Base-by-base conservation (phyloP, 2,113 vertebrate genomes). In the Cygnus buccinator region DNA sequence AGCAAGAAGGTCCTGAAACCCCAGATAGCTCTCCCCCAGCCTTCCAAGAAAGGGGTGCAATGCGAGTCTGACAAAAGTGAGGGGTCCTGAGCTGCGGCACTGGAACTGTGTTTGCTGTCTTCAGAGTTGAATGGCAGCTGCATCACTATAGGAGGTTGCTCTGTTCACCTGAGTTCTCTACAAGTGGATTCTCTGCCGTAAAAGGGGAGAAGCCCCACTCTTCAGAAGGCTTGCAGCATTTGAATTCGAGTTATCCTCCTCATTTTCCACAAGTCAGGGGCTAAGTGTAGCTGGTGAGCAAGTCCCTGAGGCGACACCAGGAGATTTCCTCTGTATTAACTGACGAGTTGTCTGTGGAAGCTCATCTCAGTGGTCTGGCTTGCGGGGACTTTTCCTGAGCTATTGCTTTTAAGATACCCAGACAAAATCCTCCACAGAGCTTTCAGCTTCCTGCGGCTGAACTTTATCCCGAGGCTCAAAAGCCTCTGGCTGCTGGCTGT, bases 181-280 rank as follows among this genome's bases (percentile, higher is more conserved):
- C n/a, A 57, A 78, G 31, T 13, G 14, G 23, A 43, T 50, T 55
- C 31, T 89, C 22, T 61, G 31, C 26, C 16, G 0, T 4, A 14
- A 84, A 71, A 54, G 5, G 13, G 33, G 13, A 74, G 18, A 88
- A 89, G 71, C 0, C 0, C 14, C 29, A 19, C 21, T 88, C 29
- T 57, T 52, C 43, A 22, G 39, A 39, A 66, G 19, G 10, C 37
- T 8, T 75, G 9, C 9, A 31, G 20, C 18, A 2, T 22, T 83
- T 13, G 21, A 83, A 20, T 41, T 87, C 10, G 25, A 16, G 5
- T 48, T 66, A 10, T 10, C 20, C 21, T 70, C 2, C 9, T 46
- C 1, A 0, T 54, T 43, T 78, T 33, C 33, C 2, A 0, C 26
- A 26, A 72, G 8, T 21, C 13, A 29, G 43, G 37, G 65, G 37